phyloP scores from a whole-genome alignment of 2,888 invertebrate genomes.

The Amphipoea lucens region DNA sequence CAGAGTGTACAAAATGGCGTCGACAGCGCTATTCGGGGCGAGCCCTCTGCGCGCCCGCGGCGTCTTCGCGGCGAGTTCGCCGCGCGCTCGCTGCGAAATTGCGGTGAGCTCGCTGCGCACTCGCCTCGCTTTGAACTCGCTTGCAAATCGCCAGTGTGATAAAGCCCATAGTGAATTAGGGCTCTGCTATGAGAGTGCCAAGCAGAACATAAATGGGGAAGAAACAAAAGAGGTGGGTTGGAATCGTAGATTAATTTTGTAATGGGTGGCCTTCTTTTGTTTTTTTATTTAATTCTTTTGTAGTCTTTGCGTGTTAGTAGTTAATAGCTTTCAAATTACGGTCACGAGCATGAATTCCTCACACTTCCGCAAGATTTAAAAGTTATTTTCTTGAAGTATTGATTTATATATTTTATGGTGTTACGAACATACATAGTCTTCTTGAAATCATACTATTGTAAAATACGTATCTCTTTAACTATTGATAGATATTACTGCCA shows the following conservation, averaged over 20 bases:
- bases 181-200: background rate
- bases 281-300: background rate
- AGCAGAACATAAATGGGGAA: background rate
- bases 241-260: background rate
- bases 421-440: background rate
- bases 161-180: too few relatives aligned
- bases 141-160: too few relatives aligned
- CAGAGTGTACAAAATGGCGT: too few relatives aligned
- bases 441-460: background rate
- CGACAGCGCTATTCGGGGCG: too few relatives aligned
- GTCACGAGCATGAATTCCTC: background rate
- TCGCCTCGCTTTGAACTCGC: too few relatives aligned
- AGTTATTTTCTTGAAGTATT: background rate
- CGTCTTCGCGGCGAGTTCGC: too few relatives aligned
- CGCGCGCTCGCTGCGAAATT: too few relatives aligned
- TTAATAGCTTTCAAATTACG: background rate
- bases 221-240: background rate
- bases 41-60: too few relatives aligned
- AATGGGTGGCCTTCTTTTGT: background rate
- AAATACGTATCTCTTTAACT: background rate
- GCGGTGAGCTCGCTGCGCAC: too few relatives aligned
- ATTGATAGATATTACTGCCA: too few relatives aligned
- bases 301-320: background rate
- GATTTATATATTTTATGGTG: background rate
- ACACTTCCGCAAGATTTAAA: background rate